A percentile compares a stretch with the other conserved stretches of the same genome.
Evolutionary conservation across 2,797 vertebrate species (phyloP).

Genomic region (Crocodylus rhombifer): DNA sequence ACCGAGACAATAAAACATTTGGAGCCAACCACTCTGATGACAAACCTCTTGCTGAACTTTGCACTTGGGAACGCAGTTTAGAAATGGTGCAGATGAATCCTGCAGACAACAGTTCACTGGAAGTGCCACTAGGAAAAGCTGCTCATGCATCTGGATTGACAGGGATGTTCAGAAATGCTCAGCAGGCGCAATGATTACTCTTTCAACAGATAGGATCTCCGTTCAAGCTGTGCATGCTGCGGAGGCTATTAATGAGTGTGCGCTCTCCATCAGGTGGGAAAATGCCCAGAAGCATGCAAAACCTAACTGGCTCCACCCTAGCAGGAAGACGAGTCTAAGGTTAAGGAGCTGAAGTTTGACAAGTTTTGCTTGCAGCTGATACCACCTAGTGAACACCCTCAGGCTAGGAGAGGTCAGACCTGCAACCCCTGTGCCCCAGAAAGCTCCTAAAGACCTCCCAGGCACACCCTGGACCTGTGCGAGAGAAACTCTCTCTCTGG

Average conservation of each 20-base stretch:
- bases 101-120: background rate
- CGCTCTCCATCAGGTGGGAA: background rate
- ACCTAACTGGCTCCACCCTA: background rate
- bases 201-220: background rate
- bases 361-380: background rate
- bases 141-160: background rate
- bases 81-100: background rate
- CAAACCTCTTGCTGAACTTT: background rate
- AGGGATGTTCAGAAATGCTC: background rate
- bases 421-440: background rate
- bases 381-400: background rate
- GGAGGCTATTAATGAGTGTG: background rate
- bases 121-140: background rate
- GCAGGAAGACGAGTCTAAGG: background rate
- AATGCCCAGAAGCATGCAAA: background rate
- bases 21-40: background rate
- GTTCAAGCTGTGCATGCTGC: accelerated
- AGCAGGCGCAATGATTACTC: background rate
- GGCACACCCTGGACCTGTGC: background rate
- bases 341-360: background rate
- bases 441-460: accelerated
- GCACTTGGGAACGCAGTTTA: background rate
- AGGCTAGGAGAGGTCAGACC: background rate
- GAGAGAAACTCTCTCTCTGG: background rate
- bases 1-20: accelerated